phyloP scores from a whole-genome alignment of 1,140 invertebrate genomes.

The Ptiloglossa arizonensis region DNA sequence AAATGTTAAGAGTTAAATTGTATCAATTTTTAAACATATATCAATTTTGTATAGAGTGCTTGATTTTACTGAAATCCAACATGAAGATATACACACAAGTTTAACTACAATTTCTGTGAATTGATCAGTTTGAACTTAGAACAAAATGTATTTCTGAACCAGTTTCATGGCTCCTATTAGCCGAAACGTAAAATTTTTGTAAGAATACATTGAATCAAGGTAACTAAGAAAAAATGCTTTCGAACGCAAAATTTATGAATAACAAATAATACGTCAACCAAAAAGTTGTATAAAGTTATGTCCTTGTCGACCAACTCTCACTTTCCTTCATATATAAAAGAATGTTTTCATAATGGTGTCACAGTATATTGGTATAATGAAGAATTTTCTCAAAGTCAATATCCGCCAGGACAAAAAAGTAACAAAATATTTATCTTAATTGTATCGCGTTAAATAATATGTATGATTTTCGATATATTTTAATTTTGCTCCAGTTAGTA shows the following conservation, averaged over 20 bases:
- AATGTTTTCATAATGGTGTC: slow-evolving; percentile 61
- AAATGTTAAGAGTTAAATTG: neutral
- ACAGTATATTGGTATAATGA: slow-evolving; percentile 74
- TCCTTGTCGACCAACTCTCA: slow-evolving; percentile 53
- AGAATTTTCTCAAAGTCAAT: slow-evolving; percentile 78
- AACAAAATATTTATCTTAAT: slow-evolving; percentile 34
- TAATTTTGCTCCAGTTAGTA: slow-evolving; percentile 64
- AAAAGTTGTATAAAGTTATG: slow-evolving; percentile 38
- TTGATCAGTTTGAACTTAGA: slow-evolving; percentile 1
- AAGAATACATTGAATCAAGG: slow-evolving; percentile 11
- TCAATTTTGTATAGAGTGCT: neutral
- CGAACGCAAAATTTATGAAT: slow-evolving; percentile 30
- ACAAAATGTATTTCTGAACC: neutral
- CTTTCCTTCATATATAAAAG: slow-evolving; percentile 73
- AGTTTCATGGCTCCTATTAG: slow-evolving; percentile 30
- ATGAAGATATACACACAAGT: neutral
- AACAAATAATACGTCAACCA: neutral
- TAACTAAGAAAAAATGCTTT: slow-evolving; percentile 34
- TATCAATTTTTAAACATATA: neutral
- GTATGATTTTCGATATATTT: slow-evolving; percentile 2
- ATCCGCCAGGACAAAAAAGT: slow-evolving; percentile 79
- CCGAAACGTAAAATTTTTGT: slow-evolving; percentile 38
- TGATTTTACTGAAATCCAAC: neutral
- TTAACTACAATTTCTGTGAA: neutral
- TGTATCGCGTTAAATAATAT: slow-evolving; percentile 60